Base-by-base conservation (phyloP, 2,888 invertebrate species). In the Steromphala cineraria region DNA sequence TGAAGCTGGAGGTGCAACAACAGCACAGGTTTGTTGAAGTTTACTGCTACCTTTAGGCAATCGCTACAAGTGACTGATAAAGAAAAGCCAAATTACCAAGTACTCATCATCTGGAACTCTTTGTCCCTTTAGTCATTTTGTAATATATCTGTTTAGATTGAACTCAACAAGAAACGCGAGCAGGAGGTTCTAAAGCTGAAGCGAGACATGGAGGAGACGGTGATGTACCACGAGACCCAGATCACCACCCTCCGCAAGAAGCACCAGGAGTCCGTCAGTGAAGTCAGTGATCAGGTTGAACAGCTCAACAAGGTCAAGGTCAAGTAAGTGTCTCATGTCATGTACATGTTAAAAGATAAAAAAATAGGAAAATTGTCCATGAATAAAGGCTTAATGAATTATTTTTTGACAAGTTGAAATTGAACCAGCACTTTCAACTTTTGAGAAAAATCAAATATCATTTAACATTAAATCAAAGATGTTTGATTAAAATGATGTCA, bases 131-230 rank as follows among this genome's bases (percentile, higher is more conserved):
- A 13, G 5, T 46, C 10, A 46, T 1, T 10, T 10, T 13, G 13
- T 8, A 4, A 46, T 10, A 10, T 46, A 10, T 46, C 13, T 46
- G 13, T 46, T 15, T 99, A 99, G 92, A 84, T 92, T 74, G 99
- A 99, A 95, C 96, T 99, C 94, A 99, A 99, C 97, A 99, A 99
- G 96, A 99, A 99, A 95, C 97, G 99, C 90, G 99, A 99, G 95
- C 97, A 98, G 92, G 99, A 99, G 95, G 96, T 99, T 91, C 96
- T 98, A 95, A 99, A 99, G 94, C 96, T 99, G 91, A 97, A 99
- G 92, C 97, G 93, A 79, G 99, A 99, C 94, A 96, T 99, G 92
- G 99, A 99, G 94, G 99, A 99, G 94, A 96, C 98, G 94, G 98
- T 98, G 95, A 97, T 99, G 94, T 98, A 99, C 95, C 98, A 99